Base-by-base conservation (phyloP, 1,140 invertebrate species). In the Drosophila sproati region DNA sequence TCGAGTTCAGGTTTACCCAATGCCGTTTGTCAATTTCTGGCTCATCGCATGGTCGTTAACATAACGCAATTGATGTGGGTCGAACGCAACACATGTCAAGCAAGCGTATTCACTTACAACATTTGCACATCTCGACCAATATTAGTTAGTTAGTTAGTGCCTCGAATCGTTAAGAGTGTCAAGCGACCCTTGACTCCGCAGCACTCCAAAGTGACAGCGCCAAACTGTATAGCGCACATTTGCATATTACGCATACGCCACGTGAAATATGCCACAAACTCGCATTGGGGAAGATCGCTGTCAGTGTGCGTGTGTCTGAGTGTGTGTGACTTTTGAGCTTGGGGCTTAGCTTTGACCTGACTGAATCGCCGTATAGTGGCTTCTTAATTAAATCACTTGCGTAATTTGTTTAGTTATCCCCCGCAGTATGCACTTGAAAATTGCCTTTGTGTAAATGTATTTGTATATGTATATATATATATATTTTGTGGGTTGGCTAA, bases 331-430 rank as follows among this genome's bases (percentile, higher is more conserved):
- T 20, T 6, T 50, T n/a, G 12, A 28, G 41, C 37, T 74, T 31
- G 37, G 29, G 20, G 41, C 10, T 34, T n/a, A 45, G 34, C 47
- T 54, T 37, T 57, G 43, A 39, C 43, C 54, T 34, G 34, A 45
- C 52, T 68, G 34, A 80, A 51, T 64, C 12, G 55, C 62, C 51
- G 72, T 66, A 80, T 87, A 78, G 82, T 56, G 76, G 60, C 73
- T 80, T 73, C 86, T 76, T 88, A 88, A 88, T 88, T 85, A 89
- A 88, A 88, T 88, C 85, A 85, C 85, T 89, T 85, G 78, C 73
- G 77, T 88, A 88, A 88, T 88, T 89, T 88, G 81, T 80, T 88
- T 89, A 89, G 85, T 57, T 78, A 85, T 80, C 70, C 85, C 41
- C 70, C 64, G 37, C 72, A 68, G 83, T 72, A 80, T 78, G 80